Evolutionary conservation across 2,888 invertebrate genomes (phyloP), one percentile per base, ranked within the genome.

Genomic region (Petrophora chlorosata): DNA sequence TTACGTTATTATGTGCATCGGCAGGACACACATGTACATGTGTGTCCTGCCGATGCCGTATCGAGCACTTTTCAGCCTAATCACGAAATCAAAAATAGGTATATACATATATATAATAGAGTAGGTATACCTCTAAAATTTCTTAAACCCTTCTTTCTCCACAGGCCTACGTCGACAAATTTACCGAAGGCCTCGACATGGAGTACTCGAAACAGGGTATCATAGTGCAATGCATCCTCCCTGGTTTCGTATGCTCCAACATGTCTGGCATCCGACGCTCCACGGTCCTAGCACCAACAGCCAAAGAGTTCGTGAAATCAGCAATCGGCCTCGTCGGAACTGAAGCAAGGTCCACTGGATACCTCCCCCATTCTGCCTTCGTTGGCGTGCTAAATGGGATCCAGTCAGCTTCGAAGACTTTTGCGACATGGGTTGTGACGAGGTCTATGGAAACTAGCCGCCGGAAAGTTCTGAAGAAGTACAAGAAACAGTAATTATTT

Each of bases 191-290:
- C 64, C 82, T 97, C 15, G 92, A 93, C 4, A 92, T 93, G 43
- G 97, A 97, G 71, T 97, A 96, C 67, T 84, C 90, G 10, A 92
- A 92, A 25, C 85, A 92, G 28, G 96, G 96, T 0, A 93, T 97
- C 14, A 92, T 93, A 3, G 90, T 97, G 3, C 97, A 98, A 85
- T 94, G 95, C 71, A 90, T 98, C 0, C 85, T 94, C 46, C 98
- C 98, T 0, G 97, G 96, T 1, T 96, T 95, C 63, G 98, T 98
- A 0, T 96, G 96, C 13, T 97, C 98, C 0, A 98, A 98, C 72
- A 96, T 97, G 96, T 94, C 95, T 5, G 95, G 96, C 67, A 95
- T 97, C 48, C 91, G 92, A n/a, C 90, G 91, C 25, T 91, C 94
- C 16, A 93, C 94, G 0, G 91, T 94, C 81, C 93, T 96, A 85